Conservation (phyloP, 2,113 vertebrate species). For the Takifugu bimaculatus region DNA sequence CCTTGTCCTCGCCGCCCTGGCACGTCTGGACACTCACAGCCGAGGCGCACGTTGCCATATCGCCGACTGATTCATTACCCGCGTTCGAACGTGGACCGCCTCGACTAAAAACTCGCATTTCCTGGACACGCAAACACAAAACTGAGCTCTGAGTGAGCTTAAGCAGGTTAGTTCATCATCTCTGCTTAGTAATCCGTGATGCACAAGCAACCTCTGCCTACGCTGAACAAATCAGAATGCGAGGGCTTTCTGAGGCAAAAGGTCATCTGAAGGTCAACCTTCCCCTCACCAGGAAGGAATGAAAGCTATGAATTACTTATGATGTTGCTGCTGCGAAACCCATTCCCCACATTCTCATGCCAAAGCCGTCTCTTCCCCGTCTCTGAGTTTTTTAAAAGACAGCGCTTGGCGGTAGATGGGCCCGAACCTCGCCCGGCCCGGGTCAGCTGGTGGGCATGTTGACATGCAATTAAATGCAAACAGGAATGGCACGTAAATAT, state of each 20-base stretch:
- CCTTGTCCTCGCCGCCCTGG: constrained; percentile 21
- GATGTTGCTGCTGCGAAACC: constrained; percentile 41
- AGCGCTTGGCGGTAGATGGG: constrained; percentile 17
- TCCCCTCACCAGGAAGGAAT: constrained; percentile 44
- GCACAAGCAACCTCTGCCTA: constrained; percentile 2
- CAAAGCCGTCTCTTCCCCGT: constrained; percentile 39
- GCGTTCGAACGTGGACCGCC: constrained; percentile 39
- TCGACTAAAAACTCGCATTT: constrained; percentile 23
- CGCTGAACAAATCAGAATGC: neutral
- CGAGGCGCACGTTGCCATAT: constrained; percentile 44
- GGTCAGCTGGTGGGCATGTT: constrained; percentile 34
- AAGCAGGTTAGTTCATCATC: constrained; percentile 20
- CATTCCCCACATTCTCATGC: constrained; percentile 23
- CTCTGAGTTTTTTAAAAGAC: constrained; percentile 21
- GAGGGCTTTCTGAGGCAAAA: constrained; percentile 42
- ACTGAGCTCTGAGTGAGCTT: constrained; percentile 9
- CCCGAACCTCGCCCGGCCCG: constrained; percentile 10
- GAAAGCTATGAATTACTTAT: constrained; percentile 69
- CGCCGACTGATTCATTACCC: constrained; percentile 64
- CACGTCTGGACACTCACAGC: constrained; percentile 50
- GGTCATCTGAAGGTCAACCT: constrained; percentile 64
- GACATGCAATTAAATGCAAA: constrained; percentile 63
- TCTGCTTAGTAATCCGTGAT: constrained; percentile 18
- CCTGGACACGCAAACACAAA: constrained; percentile 15
- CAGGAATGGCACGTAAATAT: constrained; percentile 65